A percentile compares a stretch with the other conserved stretches of the same genome.
phyloP scores from a whole-genome alignment of 1,140 invertebrate genomes.

The Branchinecta lindahli region DNA sequence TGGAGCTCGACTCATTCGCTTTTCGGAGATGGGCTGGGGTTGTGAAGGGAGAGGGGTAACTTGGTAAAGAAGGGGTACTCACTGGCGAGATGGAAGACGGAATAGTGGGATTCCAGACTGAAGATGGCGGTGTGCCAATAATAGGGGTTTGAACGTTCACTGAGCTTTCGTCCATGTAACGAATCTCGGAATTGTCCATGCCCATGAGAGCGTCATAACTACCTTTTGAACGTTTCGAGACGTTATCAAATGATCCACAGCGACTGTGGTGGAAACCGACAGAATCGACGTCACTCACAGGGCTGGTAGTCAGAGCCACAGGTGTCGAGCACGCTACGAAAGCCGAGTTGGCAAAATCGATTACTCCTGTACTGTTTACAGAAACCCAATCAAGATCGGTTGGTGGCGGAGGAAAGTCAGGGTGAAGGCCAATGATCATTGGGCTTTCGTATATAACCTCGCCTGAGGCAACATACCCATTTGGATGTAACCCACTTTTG shows the following conservation, averaged over 20 bases:
- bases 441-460: neutral
- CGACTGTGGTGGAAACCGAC: conserved; percentile 20
- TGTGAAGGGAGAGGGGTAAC: conserved; percentile 10
- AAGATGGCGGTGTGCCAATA: conserved; percentile 52
- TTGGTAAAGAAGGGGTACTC: conserved; percentile 2
- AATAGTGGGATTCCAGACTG: conserved; percentile 26
- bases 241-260: conserved; percentile 17
- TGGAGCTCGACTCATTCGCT: conserved; percentile 29
- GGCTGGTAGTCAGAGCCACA: conserved; percentile 18
- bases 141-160: conserved; percentile 53
- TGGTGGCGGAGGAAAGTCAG: conserved; percentile 31
- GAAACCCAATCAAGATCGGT: neutral
- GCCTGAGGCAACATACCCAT: neutral
- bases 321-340: conserved; percentile 24
- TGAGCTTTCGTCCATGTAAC: conserved; percentile 80
- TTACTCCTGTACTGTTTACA: neutral
- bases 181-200: conserved; percentile 59
- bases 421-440: conserved; percentile 16
- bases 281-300: conserved; percentile 5
- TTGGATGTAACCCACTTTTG: neutral
- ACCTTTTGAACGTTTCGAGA: conserved; percentile 26
- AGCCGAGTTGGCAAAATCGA: neutral
- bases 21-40: conserved; percentile 13
- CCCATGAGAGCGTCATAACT: conserved; percentile 58
- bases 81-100: conserved; percentile 20